Conservation (phyloP, 1,140 invertebrate genomes). For the Coenobita brevimanus region DNA sequence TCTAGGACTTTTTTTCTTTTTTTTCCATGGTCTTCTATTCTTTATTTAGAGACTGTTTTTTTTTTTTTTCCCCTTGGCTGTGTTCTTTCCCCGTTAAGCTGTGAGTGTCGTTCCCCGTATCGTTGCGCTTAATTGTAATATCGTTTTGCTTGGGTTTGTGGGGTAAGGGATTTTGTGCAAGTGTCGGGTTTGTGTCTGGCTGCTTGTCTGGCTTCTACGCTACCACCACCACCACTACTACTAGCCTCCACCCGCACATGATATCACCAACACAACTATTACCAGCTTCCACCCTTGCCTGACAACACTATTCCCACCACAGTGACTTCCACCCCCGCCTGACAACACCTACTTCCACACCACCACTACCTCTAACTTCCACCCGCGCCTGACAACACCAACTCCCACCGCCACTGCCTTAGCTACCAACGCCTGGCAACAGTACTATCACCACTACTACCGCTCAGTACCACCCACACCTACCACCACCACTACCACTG, state of each 20-base stretch:
- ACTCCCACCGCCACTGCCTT: no score
- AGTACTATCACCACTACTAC: slow-evolving; percentile 3
- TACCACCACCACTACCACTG: slow-evolving; percentile 1
- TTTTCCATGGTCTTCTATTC: no score
- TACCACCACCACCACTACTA: background rate
- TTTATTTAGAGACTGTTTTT: no score
- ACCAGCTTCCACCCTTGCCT: background rate
- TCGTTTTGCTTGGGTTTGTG: no score
- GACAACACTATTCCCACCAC: background rate
- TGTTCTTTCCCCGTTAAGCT: no score
- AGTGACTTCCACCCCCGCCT: background rate
- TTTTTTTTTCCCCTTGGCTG: no score
- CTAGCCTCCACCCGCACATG: background rate
- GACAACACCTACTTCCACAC: background rate
- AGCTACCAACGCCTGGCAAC: background rate
- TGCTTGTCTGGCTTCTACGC: no score
- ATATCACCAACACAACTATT: background rate
- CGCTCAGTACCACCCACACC: background rate
- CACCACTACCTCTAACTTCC: background rate
- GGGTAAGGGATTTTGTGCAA: no score
- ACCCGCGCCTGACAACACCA: background rate
- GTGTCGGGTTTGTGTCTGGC: no score
- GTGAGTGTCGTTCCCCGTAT: no score
- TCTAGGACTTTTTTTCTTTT: no score
- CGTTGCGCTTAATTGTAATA: no score